phyloP scores from a whole-genome alignment of 2,888 invertebrate species.

The Dorcus parallelipipedus region DNA sequence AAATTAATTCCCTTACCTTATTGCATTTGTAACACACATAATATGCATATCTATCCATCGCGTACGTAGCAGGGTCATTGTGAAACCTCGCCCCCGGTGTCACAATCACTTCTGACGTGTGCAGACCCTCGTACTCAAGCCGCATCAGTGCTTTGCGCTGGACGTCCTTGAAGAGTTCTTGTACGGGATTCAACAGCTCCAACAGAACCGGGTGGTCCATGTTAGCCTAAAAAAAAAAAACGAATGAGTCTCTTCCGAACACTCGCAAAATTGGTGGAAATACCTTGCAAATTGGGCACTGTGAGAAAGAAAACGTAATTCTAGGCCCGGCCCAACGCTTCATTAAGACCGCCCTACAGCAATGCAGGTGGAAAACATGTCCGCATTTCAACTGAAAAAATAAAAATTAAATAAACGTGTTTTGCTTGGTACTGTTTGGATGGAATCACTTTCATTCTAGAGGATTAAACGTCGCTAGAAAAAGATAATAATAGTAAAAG shows the following conservation, averaged over 20 bases:
- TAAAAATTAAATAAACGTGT: conserved; percentile 10
- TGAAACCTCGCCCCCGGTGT: conserved; percentile 66
- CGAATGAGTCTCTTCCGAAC: background rate
- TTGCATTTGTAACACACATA: conserved; percentile 96
- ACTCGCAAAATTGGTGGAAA: conserved; percentile 22
- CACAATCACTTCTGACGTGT: conserved; percentile 66
- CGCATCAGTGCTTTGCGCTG: conserved; percentile 91
- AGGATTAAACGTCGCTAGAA: too few relatives aligned
- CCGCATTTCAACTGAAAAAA: conserved; percentile 76
- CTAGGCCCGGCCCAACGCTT: conserved; percentile 93
- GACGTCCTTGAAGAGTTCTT: conserved; percentile 83
- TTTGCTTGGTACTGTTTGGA: too few relatives aligned
- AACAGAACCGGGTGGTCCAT: conserved; percentile 80
- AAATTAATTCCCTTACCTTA: conserved; percentile 53
- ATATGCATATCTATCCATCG: conserved; percentile 97
- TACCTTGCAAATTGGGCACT: conserved; percentile 96
- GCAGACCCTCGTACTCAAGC: conserved; percentile 91
- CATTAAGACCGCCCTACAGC: conserved; percentile 77
- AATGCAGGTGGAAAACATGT: conserved; percentile 94
- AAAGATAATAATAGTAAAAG: too few relatives aligned
- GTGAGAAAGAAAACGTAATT: conserved; percentile 92
- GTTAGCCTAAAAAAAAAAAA: conserved; percentile 55
- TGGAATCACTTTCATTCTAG: too few relatives aligned
- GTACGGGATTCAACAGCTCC: conserved; percentile 76
- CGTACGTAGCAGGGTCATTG: conserved; percentile 81